phyloP scores from a whole-genome alignment of 2,888 invertebrate genomes.

The Folsomia manolachei region DNA sequence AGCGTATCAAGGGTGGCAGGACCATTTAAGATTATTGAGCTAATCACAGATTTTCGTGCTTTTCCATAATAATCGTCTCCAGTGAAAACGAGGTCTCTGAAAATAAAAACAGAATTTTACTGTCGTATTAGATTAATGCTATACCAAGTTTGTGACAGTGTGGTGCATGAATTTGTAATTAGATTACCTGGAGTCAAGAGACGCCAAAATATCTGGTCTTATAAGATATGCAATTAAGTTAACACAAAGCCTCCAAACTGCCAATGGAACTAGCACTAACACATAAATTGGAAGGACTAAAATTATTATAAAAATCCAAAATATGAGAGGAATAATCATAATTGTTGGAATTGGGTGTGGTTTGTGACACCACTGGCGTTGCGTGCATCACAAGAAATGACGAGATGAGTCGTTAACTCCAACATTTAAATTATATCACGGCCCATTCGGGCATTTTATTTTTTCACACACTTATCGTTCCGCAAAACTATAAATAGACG shows the following conservation, averaged over 20 bases:
- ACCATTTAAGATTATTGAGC: slow-evolving; percentile 41
- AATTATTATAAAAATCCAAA: slow-evolving; percentile 47
- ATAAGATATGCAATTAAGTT: slow-evolving; percentile 36
- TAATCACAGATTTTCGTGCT: slow-evolving; percentile 47
- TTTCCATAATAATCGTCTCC: slow-evolving; percentile 47
- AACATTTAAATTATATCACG: not conserved
- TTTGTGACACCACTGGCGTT: not conserved
- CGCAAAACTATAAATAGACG: too few species aligned
- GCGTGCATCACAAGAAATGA: not conserved
- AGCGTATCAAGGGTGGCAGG: slow-evolving; percentile 34
- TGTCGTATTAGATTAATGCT: too few species aligned
- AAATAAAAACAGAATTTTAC: too few species aligned
- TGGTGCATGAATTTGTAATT: too few species aligned
- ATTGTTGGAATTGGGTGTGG: slow-evolving; percentile 13
- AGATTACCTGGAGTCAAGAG: slow-evolving; percentile 44
- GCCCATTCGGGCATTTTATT: not conserved
- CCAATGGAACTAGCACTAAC: slow-evolving; percentile 39
- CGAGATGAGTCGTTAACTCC: too few species aligned
- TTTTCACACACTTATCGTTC: too few species aligned
- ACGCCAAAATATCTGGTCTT: slow-evolving; percentile 36
- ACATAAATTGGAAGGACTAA: slow-evolving; percentile 43
- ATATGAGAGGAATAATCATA: slow-evolving; percentile 47
- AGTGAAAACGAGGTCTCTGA: slow-evolving; percentile 48
- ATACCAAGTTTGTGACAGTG: too few species aligned
- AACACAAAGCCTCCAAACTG: slow-evolving; percentile 43